Evolutionary conservation across 1,140 invertebrate species (phyloP).

Genomic region (Macrostomum lignano): DNA sequence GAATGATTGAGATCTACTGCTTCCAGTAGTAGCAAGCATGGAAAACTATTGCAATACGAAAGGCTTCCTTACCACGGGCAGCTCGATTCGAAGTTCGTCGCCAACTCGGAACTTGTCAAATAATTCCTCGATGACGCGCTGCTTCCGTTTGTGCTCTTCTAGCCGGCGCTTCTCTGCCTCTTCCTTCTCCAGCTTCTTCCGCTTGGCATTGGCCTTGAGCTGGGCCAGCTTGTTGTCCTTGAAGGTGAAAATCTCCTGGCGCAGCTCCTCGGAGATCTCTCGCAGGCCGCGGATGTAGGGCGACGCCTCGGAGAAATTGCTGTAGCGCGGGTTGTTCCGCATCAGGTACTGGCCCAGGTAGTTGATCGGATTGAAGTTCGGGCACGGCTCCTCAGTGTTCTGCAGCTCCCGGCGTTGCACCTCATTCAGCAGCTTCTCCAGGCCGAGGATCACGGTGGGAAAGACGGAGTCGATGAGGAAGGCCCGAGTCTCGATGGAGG

Average conservation of each 20-base stretch:
- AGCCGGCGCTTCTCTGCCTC: slow-evolving; percentile 11
- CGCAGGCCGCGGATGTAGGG: slow-evolving; percentile 20
- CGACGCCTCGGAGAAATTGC: slow-evolving; percentile 23
- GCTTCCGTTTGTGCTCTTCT: slow-evolving; percentile 13
- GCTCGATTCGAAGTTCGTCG: slow-evolving; percentile 14
- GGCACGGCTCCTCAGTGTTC: slow-evolving; percentile 11
- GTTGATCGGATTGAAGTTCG: slow-evolving; percentile 27
- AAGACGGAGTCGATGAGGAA: slow-evolving; percentile 23
- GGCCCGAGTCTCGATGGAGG: slow-evolving; percentile 17
- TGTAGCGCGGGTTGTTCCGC: slow-evolving; percentile 25
- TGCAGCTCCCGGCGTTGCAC: slow-evolving; percentile 17
- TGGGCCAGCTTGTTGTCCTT: slow-evolving; percentile 24
- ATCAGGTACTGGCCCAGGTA: slow-evolving; percentile 26
- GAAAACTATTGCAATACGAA: too few relatives aligned
- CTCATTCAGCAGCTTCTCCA: slow-evolving; percentile 23
- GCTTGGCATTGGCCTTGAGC: slow-evolving; percentile 21
- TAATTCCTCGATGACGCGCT: slow-evolving; percentile 13
- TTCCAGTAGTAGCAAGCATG: too few relatives aligned
- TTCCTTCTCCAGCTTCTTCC: slow-evolving; percentile 19
- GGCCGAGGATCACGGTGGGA: slow-evolving; percentile 22
- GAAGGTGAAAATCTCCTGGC: slow-evolving; percentile 16
- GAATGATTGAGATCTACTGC: too few relatives aligned
- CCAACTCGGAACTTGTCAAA: slow-evolving; percentile 16
- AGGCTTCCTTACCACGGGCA: too few relatives aligned
- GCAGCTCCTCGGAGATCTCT: slow-evolving; percentile 19